Evolutionary conservation across 2,797 vertebrate genomes (phyloP).

Genomic region (Mormyrus hasselquistii): DNA sequence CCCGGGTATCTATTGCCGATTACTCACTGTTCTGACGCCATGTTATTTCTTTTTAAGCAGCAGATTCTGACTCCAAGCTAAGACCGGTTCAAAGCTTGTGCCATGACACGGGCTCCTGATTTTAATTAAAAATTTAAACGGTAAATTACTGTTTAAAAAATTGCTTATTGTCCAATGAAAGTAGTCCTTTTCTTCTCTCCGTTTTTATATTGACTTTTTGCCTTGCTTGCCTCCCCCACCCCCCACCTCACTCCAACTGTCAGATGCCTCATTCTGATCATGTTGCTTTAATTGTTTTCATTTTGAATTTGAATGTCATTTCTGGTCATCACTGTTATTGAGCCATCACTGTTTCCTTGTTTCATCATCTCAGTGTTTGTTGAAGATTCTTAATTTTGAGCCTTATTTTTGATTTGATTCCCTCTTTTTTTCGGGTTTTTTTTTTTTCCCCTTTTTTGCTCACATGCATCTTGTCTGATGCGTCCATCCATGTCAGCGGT

Average conservation of each 20-base stretch:
- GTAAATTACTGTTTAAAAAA: not conserved
- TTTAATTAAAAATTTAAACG: not conserved
- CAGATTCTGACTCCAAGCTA: conserved; percentile 12
- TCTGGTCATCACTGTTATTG: not conserved
- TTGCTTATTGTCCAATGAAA: conserved; percentile 21
- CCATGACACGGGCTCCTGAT: not conserved
- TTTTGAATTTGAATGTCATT: not conserved
- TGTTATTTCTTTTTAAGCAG: not conserved
- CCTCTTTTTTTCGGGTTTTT: not conserved
- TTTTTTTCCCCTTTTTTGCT: conserved; percentile 61
- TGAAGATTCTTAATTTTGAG: conserved; percentile 48
- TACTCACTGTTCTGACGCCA: not conserved
- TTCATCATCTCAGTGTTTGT: not conserved
- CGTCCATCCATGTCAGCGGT: conserved; percentile 69
- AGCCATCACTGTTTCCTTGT: not conserved
- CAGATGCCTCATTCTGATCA: conserved; percentile 60
- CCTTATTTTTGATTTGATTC: conserved; percentile 55
- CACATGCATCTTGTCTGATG: conserved; percentile 73
- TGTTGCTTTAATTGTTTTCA: conserved; percentile 41
- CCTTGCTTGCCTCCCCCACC: conserved; percentile 34
- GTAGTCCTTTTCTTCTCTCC: conserved; percentile 3
- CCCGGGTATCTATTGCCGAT: not conserved
- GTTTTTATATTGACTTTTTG: conserved; percentile 43
- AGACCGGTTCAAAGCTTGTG: not conserved
- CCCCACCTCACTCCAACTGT: conserved; percentile 43